phyloP scores from a whole-genome alignment of 1,140 invertebrate species.

The Bombus pyrosoma region DNA sequence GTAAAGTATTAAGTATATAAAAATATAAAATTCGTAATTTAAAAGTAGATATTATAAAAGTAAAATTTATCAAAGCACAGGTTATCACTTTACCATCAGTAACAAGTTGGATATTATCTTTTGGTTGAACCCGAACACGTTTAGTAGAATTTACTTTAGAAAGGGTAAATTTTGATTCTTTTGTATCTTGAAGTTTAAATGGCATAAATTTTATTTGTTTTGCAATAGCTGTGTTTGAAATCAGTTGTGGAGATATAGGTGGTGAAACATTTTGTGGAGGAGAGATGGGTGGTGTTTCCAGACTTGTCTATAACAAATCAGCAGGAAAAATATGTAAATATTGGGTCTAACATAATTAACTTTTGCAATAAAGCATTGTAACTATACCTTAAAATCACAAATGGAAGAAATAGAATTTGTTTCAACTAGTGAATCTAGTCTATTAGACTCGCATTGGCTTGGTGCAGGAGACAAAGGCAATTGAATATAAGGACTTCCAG shows the following conservation, averaged over 20 bases:
- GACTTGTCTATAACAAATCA: conserved; percentile 60
- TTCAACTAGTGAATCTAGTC: conserved; percentile 66
- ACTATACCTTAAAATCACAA: conserved; percentile 58
- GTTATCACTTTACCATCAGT: conserved; percentile 47
- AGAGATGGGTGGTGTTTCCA: conserved; percentile 78
- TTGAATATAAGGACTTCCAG: conserved; percentile 60
- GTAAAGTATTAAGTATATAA: conserved; percentile 35
- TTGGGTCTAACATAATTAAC: background rate
- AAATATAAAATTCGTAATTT: background rate
- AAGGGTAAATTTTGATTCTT: conserved; percentile 56
- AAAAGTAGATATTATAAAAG: background rate
- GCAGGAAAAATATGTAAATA: background rate
- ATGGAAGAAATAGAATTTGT: conserved; percentile 13
- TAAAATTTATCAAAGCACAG: conserved; percentile 1
- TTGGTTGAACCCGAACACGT: conserved; percentile 68
- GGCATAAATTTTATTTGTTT: conserved; percentile 65
- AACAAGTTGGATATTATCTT: conserved; percentile 33
- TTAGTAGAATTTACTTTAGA: conserved; percentile 68
- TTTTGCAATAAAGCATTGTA: background rate
- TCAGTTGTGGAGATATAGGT: conserved; percentile 67
- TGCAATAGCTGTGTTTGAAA: conserved; percentile 35
- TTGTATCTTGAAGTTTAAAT: conserved; percentile 57
- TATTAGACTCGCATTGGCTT: conserved; percentile 72
- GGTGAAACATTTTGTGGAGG: conserved; percentile 72
- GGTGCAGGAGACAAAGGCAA: conserved; percentile 70